phyloP scores from a whole-genome alignment of 1,140 invertebrate genomes.

The Danaus plexippus region DNA sequence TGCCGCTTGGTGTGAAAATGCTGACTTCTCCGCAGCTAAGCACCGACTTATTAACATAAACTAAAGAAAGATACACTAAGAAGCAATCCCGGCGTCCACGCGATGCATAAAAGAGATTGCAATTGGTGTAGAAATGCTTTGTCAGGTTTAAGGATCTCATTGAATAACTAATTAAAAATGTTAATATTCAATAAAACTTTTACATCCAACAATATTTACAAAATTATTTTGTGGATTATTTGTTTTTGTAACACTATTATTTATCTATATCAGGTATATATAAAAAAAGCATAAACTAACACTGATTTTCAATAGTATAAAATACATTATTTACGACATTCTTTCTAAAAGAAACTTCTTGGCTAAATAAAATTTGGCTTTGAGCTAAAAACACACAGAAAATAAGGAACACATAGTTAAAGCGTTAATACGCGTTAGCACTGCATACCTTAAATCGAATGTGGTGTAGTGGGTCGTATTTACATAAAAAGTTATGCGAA shows the following conservation, averaged over 20 bases:
- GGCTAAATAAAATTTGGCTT: too few species aligned
- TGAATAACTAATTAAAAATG: not conserved
- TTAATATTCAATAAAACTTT: not conserved
- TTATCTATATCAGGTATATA: too few species aligned
- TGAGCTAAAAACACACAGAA: not conserved
- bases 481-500: constrained; percentile 5
- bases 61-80: constrained; percentile 53
- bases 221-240: too few species aligned
- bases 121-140: constrained; percentile 5
- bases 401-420: not conserved
- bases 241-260: too few species aligned
- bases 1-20: constrained; percentile 41
- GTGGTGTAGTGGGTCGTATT: not conserved
- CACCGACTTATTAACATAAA: constrained; percentile 60
- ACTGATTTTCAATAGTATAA: too few species aligned
- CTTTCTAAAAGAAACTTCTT: too few species aligned
- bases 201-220: too few species aligned
- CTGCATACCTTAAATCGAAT: too few species aligned
- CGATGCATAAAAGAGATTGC: constrained; percentile 18
- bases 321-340: too few species aligned
- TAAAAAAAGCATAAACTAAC: too few species aligned
- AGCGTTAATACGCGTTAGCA: not conserved
- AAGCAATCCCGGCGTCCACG: constrained; percentile 4
- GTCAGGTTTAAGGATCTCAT: not conserved
- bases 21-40: constrained; percentile 50